phyloP scores from a whole-genome alignment of 1,140 invertebrate species.

The Berghia stephanieae region DNA sequence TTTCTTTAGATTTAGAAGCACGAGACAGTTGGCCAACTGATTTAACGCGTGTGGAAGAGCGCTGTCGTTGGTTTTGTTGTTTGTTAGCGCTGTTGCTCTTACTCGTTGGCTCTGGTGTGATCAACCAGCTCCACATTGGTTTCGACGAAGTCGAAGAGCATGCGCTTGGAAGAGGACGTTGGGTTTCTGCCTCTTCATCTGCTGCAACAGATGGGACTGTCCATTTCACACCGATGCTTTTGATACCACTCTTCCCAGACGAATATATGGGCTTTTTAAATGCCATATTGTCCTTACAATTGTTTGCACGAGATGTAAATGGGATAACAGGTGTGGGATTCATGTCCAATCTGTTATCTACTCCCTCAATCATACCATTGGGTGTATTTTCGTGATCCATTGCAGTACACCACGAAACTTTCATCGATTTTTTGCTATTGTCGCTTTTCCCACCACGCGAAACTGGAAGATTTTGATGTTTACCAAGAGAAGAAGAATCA shows the following conservation, averaged over 20 bases:
- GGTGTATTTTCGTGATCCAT: no score
- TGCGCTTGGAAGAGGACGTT: no score
- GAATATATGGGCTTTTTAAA: not conserved
- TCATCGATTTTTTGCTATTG: slow-evolving; percentile 19
- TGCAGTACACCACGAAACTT: slow-evolving; percentile 30
- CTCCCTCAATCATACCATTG: no score
- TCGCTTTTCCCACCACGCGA: not conserved
- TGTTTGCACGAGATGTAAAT: not conserved
- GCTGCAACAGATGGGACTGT: not conserved
- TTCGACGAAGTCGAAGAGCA: no score
- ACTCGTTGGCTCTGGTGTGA: not conserved
- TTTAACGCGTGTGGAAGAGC: no score
- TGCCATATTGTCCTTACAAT: not conserved
- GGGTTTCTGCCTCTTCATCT: no score
- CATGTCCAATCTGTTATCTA: not conserved
- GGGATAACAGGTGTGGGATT: not conserved
- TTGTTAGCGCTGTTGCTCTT: slow-evolving; percentile 4
- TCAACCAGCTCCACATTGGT: slow-evolving; percentile 8
- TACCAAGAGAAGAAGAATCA: no score
- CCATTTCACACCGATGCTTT: slow-evolving; percentile 30
- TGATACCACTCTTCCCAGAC: slow-evolving; percentile 14
- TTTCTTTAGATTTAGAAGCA: no score
- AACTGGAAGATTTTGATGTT: no score
- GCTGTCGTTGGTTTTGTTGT: no score
- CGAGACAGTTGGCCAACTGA: no score